A percentile compares a stretch with the other conserved stretches of the same genome.
These are phyloP conservation scores for Coleophora flavipennella DNA, from an alignment of 2,888 invertebrate genomes.

Conservation along the genomic window DNA sequence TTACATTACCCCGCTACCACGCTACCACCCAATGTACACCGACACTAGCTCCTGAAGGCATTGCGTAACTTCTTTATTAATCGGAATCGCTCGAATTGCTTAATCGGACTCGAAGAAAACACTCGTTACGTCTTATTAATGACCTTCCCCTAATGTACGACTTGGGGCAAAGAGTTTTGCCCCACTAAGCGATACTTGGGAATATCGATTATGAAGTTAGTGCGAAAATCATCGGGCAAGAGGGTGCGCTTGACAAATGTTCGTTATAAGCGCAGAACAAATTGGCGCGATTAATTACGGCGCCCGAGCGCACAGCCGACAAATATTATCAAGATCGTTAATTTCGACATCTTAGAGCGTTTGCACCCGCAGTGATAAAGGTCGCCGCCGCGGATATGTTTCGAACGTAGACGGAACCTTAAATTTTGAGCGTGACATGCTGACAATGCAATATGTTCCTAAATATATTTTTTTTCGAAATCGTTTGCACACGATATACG, in stretches of 20 bases:
- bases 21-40: conserved; percentile 44
- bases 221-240: conserved; percentile 58
- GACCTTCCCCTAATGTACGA: conserved; percentile 43
- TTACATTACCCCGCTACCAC: conserved; percentile 40
- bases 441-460: too few relatives aligned
- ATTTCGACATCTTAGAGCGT: conserved; percentile 59
- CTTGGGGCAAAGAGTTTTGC: conserved; percentile 37
- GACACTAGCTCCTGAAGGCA: too few relatives aligned
- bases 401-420: too few relatives aligned
- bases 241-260: conserved; percentile 64
- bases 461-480: too few relatives aligned
- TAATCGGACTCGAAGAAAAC: conserved; percentile 29
- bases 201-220: conserved; percentile 67
- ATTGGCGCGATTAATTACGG: conserved; percentile 67
- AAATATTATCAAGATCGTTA: conserved; percentile 72
- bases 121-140: conserved; percentile 47
- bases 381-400: neutral
- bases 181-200: conserved; percentile 47
- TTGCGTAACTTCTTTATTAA: conserved; percentile 20
- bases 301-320: conserved; percentile 61
- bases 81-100: conserved; percentile 20
- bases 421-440: too few relatives aligned
- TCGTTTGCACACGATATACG: too few relatives aligned
- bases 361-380: conserved; percentile 11
- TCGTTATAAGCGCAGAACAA: conserved; percentile 68